Percentiles rank a stretch among this genome's conserved stretches.
phyloP scores from a whole-genome alignment of 2,797 vertebrate genomes.

The Falco biarmicus region DNA sequence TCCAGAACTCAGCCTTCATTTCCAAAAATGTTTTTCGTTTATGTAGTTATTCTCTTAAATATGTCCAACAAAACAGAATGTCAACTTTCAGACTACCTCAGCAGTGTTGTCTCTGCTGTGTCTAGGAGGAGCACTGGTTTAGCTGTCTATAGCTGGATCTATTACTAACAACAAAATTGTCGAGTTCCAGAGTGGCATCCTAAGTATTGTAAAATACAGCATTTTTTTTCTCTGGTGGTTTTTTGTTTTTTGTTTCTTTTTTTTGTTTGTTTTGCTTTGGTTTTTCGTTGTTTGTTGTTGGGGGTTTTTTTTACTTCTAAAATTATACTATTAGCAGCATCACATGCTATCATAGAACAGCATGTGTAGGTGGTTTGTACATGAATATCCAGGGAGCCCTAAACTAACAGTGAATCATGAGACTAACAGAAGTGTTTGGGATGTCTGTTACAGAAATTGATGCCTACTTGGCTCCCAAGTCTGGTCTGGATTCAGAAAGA shows the following conservation, averaged over 20 bases:
- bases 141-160: not conserved
- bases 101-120: not conserved
- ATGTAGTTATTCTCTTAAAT: not conserved
- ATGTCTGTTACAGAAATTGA: not conserved
- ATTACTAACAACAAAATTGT: not conserved
- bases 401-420: not conserved
- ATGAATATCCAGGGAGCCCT: not conserved
- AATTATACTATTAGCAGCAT: not conserved
- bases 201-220: not conserved
- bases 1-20: not conserved
- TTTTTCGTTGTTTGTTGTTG: no score
- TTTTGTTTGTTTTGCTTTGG: not conserved
- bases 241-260: not conserved
- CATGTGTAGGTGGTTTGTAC: not conserved
- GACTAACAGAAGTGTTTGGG: not conserved
- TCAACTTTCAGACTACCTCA: not conserved
- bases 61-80: not conserved
- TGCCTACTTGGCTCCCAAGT: not conserved
- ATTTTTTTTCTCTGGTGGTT: not conserved
- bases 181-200: not conserved
- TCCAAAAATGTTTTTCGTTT: not conserved
- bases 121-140: not conserved
- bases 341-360: not conserved
- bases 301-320: not conserved
- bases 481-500: not conserved